phyloP scores from a whole-genome alignment of 2,888 invertebrate species.

The Diaperis boleti region DNA sequence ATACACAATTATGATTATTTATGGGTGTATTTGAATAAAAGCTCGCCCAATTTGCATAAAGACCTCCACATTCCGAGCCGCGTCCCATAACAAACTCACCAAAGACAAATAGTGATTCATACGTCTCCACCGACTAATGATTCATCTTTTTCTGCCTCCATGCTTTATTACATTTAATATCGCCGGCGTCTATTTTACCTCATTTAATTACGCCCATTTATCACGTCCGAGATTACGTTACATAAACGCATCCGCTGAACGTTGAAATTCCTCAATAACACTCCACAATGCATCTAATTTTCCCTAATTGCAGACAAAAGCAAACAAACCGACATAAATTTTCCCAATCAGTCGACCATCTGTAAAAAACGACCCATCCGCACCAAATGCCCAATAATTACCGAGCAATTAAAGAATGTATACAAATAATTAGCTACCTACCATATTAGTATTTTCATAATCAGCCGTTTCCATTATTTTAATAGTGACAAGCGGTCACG shows the following conservation, averaged over 20 bases:
- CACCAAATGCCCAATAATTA: slow-evolving; percentile 52
- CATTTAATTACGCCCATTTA: slow-evolving; percentile 11
- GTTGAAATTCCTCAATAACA: neutral
- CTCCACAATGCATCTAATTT: neutral
- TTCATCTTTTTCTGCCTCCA: neutral
- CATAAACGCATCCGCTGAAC: neutral
- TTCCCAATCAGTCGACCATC: slow-evolving; percentile 42
- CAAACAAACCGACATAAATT: slow-evolving; percentile 31
- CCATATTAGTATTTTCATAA: slow-evolving; percentile 65
- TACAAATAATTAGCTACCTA: slow-evolving; percentile 66
- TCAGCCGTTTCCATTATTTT: slow-evolving; percentile 66
- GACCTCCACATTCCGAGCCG: neutral
- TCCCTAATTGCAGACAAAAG: slow-evolving; percentile 1
- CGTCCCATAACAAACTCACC: neutral
- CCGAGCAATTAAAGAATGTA: slow-evolving; percentile 59
- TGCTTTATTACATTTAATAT: slow-evolving; percentile 1
- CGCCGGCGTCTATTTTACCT: neutral
- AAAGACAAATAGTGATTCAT: slow-evolving; percentile 5
- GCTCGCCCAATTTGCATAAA: neutral
- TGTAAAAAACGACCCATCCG: slow-evolving; percentile 37
- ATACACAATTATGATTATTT: neutral
- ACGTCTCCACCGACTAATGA: neutral
- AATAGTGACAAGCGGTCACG: slow-evolving; percentile 56
- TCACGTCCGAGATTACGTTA: neutral
- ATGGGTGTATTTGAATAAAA: neutral